Percentiles rank a stretch among this genome's conserved stretches.
Conservation (phyloP, 2,888 invertebrate genomes). For the Aporophyla lueneburgensis region DNA sequence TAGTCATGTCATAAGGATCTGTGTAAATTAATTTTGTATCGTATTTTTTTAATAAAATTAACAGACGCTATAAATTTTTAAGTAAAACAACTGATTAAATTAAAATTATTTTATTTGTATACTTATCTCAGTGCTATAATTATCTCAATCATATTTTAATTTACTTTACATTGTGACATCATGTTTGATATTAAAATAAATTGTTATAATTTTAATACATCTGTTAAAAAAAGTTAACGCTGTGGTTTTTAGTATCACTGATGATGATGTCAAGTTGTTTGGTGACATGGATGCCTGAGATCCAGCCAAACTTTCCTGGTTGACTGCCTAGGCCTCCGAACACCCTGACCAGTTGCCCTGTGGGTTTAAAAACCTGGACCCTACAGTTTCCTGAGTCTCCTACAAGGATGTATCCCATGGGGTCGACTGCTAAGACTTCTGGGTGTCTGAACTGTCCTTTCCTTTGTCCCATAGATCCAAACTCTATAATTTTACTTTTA, state of each 20-base stretch:
- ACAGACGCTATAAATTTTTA: constrained; percentile 2
- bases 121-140: constrained; percentile 75
- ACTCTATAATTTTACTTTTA: constrained; percentile 90
- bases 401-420: constrained; percentile 93
- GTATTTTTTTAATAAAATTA: constrained; percentile 48
- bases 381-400: constrained; percentile 95
- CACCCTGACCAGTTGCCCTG: constrained; percentile 92
- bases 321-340: constrained; percentile 91
- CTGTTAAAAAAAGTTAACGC: constrained; percentile 83
- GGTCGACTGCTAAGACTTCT: constrained; percentile 93
- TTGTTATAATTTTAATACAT: constrained; percentile 77
- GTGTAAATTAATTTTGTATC: constrained; percentile 55
- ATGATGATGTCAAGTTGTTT: constrained; percentile 91
- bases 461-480: constrained; percentile 92
- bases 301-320: constrained; percentile 92
- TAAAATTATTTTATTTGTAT: constrained; percentile 64
- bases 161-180: constrained; percentile 67
- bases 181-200: constrained; percentile 77
- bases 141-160: constrained; percentile 62
- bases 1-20: constrained; percentile 64
- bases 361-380: constrained; percentile 94
- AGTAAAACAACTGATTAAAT: constrained; percentile 55
- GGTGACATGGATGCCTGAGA: constrained; percentile 92
- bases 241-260: constrained; percentile 91
- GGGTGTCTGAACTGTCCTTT: constrained; percentile 94